A percentile compares a stretch with the other conserved stretches of the same genome.
phyloP scores from a whole-genome alignment of 2,797 vertebrate species.

The Gambusia yucatana region DNA sequence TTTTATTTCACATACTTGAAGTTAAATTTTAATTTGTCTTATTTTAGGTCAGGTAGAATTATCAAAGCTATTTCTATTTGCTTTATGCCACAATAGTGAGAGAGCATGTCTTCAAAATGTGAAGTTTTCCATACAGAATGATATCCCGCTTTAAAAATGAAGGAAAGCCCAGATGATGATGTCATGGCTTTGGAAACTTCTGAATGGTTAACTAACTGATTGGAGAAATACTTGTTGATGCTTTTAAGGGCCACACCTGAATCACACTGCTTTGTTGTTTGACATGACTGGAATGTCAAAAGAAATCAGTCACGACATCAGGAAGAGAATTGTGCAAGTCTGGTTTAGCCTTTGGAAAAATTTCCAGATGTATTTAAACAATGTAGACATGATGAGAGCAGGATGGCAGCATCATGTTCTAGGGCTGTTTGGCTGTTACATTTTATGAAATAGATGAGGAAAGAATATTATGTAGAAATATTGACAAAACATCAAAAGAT shows the following conservation, averaged over 20 bases:
- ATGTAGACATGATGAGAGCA: neutral
- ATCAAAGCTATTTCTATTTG: too few species aligned
- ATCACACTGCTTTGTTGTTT: neutral
- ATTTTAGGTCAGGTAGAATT: too few species aligned
- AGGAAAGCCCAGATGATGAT: neutral
- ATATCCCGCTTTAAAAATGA: neutral
- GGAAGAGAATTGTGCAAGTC: neutral
- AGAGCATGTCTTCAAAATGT: too few species aligned
- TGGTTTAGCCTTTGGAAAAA: neutral
- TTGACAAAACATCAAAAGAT: neutral
- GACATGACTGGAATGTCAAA: neutral
- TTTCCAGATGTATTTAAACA: neutral
- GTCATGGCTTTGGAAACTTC: neutral
- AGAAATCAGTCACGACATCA: neutral
- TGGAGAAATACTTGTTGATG: neutral
- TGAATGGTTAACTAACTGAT: neutral
- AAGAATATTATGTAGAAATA: neutral
- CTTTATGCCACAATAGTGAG: too few species aligned
- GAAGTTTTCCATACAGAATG: too few species aligned
- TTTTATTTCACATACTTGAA: too few species aligned
- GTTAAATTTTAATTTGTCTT: too few species aligned
- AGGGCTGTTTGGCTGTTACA: neutral
- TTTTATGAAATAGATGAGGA: neutral
- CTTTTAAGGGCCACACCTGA: neutral
- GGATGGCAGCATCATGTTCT: neutral